A percentile compares a stretch with the other conserved stretches of the same genome.
Conservation (phyloP, 2,797 vertebrate species). For the Pristis pectinata region DNA sequence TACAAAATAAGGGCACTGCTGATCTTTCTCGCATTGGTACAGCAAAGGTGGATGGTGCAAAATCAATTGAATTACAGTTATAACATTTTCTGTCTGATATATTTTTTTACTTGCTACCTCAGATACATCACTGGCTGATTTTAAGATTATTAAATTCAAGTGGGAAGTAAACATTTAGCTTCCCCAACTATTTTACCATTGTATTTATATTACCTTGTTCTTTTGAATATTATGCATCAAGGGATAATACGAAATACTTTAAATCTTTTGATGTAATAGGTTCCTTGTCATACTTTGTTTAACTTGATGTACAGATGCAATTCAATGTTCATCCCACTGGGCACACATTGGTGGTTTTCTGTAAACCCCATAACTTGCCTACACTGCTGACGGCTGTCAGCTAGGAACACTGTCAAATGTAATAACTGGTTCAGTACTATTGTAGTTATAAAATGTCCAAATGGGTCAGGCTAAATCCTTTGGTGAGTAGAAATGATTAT, state of each 20-base stretch:
- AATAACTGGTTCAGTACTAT: background rate
- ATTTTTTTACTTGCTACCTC: background rate
- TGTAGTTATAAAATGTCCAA: too few relatives aligned
- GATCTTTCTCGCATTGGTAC: background rate
- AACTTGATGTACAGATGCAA: background rate
- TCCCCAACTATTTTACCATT: background rate
- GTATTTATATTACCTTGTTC: background rate
- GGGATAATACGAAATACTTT: background rate
- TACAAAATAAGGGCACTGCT: background rate
- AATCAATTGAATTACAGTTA: background rate
- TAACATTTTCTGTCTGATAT: too few relatives aligned
- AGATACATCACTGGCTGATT: too few relatives aligned
- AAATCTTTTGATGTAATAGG: background rate
- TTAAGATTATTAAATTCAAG: background rate
- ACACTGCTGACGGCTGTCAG: conserved; percentile 1
- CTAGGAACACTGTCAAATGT: background rate
- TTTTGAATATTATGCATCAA: background rate
- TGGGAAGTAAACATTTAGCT: background rate
- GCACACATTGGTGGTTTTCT: background rate
- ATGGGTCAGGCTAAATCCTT: background rate
- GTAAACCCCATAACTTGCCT: background rate
- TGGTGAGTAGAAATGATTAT: background rate
- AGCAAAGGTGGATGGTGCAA: background rate
- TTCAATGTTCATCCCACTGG: background rate
- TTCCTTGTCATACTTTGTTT: background rate